phyloP scores from a whole-genome alignment of 2,888 invertebrate species.

The Sinodicranocentrus sp. region DNA sequence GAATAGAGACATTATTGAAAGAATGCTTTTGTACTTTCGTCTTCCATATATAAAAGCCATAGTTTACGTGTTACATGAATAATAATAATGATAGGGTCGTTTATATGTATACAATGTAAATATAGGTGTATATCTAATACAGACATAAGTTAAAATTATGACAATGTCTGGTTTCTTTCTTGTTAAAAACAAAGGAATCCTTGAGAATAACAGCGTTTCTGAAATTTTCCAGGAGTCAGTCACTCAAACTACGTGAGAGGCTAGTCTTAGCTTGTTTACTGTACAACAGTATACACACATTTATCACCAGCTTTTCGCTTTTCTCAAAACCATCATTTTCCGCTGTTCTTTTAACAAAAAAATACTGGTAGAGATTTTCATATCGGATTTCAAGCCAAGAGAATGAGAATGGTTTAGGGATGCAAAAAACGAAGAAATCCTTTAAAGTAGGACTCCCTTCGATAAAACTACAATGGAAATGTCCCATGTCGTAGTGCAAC shows the following conservation, averaged over 20 bases:
- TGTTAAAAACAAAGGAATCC: slow-evolving; percentile 57
- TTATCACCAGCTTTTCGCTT: not conserved
- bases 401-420: too few relatives aligned
- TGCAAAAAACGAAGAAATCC: not conserved
- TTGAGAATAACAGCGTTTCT: slow-evolving; percentile 25
- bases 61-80: not conserved
- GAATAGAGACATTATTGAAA: not conserved
- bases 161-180: slow-evolving; percentile 69
- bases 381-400: slow-evolving; percentile 47
- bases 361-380: slow-evolving; percentile 22
- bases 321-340: not conserved
- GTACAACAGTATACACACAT: not conserved
- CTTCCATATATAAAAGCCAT: not conserved
- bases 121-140: not conserved
- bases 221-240: slow-evolving; percentile 61
- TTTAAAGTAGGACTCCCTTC: slow-evolving; percentile 6
- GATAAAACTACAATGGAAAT: slow-evolving; percentile 9
- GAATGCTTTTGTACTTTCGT: slow-evolving; percentile 15
- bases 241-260: not conserved
- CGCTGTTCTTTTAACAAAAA: not conserved
- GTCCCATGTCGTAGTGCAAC: slow-evolving; percentile 28
- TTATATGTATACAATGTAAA: too few relatives aligned
- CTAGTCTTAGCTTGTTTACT: not conserved
- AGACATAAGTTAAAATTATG: slow-evolving; percentile 59
- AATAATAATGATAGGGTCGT: not conserved